phyloP scores from a whole-genome alignment of 2,888 invertebrate genomes.

The Linnaemya tessellans region DNA sequence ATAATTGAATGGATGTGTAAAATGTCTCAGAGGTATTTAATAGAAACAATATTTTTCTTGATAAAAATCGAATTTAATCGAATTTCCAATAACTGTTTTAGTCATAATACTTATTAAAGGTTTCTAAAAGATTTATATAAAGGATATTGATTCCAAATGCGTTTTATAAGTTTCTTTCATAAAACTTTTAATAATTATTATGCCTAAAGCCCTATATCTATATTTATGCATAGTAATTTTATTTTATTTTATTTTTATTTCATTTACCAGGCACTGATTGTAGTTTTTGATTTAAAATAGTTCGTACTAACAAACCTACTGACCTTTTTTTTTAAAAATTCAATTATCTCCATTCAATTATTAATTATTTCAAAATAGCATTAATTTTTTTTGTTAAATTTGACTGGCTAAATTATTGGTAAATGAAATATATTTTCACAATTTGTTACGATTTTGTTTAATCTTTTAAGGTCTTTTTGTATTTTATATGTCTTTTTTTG shows the following conservation, averaged over 20 bases:
- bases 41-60: slow-evolving; percentile 2
- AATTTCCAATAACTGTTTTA: too few relatives aligned
- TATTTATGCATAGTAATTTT: slow-evolving; percentile 21
- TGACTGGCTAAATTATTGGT: not conserved
- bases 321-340: not conserved
- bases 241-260: slow-evolving; percentile 12
- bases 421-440: not conserved
- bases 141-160: too few relatives aligned
- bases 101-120: too few relatives aligned
- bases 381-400: not conserved
- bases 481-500: slow-evolving; percentile 52
- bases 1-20: slow-evolving; percentile 9
- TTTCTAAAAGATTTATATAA: too few relatives aligned
- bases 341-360: not conserved
- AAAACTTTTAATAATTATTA: too few relatives aligned
- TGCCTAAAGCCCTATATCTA: too few relatives aligned
- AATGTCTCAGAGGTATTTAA: slow-evolving; percentile 57
- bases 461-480: slow-evolving; percentile 13
- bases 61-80: too few relatives aligned
- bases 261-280: slow-evolving; percentile 33
- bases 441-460: slow-evolving; percentile 4
- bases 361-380: not conserved
- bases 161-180: too few relatives aligned
- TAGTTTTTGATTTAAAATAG: not conserved
- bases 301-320: not conserved